phyloP scores from a whole-genome alignment of 2,113 vertebrate species.

The Ciconia boyciana region DNA sequence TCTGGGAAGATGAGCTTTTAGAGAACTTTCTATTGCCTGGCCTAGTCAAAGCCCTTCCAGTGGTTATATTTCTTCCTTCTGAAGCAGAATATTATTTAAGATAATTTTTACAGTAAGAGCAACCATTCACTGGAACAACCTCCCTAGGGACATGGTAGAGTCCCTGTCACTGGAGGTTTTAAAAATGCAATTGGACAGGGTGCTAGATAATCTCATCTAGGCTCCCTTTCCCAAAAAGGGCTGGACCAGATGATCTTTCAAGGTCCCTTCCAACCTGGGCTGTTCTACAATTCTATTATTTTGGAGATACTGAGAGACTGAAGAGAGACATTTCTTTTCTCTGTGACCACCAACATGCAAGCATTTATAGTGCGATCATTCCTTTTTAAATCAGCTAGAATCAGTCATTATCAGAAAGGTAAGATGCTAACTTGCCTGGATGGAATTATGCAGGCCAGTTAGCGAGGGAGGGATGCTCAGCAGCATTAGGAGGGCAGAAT shows the following conservation, averaged over 20 bases:
- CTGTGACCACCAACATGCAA: background rate
- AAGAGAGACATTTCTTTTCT: background rate
- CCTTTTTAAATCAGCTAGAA: background rate
- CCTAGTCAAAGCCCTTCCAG: background rate
- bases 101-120: background rate
- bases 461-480: background rate
- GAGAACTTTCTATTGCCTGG: background rate
- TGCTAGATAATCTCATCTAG: background rate
- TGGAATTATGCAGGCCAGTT: background rate
- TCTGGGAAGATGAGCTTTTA: background rate
- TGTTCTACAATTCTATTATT: background rate
- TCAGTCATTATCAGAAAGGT: background rate
- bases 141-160: background rate
- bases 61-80: background rate
- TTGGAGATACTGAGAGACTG: background rate
- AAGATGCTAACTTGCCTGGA: background rate
- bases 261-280: background rate
- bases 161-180: background rate
- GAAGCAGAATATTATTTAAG: background rate
- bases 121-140: background rate
- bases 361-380: background rate
- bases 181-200: background rate
- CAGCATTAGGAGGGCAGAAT: accelerated
- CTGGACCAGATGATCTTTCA: background rate
- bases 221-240: background rate